These are phyloP conservation scores for Argyresthia goedartella DNA, from an alignment of 2,888 invertebrate genomes.

Conservation along the genomic window DNA sequence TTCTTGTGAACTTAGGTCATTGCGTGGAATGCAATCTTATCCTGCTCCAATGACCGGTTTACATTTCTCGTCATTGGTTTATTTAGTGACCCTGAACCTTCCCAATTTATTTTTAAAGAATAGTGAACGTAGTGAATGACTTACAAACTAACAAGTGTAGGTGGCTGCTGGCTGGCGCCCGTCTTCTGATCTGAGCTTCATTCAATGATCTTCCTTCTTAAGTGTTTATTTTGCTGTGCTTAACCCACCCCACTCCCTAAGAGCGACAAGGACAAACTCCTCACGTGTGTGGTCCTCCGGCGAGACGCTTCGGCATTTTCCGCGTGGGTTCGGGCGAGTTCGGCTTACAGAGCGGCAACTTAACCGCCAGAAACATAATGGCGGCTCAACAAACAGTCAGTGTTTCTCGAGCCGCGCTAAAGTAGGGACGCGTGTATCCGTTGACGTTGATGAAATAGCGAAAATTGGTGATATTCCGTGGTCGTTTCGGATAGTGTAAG, in stretches of 20 bases:
- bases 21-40: no score
- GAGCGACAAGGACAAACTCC: slow-evolving; percentile 40
- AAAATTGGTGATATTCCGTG: slow-evolving; percentile 52
- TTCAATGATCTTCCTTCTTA: slow-evolving; percentile 37
- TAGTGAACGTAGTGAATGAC: not conserved
- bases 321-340: slow-evolving; percentile 41
- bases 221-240: slow-evolving; percentile 50
- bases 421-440: slow-evolving; percentile 36
- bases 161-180: slow-evolving; percentile 24
- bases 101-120: not conserved
- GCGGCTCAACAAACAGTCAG: slow-evolving; percentile 68
- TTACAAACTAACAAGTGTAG: not conserved
- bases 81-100: no score
- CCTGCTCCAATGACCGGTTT: no score
- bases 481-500: slow-evolving; percentile 49
- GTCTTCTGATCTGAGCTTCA: slow-evolving; percentile 33
- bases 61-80: no score
- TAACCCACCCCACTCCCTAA: slow-evolving; percentile 29
- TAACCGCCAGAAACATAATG: slow-evolving; percentile 63
- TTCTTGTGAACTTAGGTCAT: no score
- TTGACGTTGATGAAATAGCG: slow-evolving; percentile 23
- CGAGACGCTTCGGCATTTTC: slow-evolving; percentile 35
- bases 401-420: slow-evolving; percentile 55
- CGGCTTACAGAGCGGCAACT: slow-evolving; percentile 60
- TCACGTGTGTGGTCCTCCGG: slow-evolving; percentile 62